Evolutionary conservation across 2,797 vertebrate species (phyloP), one percentile per base, ranked within the genome.

Genomic region (Macropus fuliginosus): DNA sequence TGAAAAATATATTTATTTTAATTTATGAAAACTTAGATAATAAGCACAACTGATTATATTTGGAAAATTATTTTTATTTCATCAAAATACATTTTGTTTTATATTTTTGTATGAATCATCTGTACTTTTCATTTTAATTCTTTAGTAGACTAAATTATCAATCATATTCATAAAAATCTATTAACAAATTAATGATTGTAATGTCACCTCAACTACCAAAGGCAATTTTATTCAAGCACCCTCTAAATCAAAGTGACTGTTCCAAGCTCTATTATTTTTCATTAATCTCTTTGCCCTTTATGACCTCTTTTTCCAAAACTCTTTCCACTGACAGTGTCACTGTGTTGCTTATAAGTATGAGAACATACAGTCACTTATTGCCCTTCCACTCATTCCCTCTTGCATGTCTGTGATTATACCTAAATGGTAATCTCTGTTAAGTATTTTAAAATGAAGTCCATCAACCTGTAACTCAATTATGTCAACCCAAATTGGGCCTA

Each of bases 181-280:
- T 87, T 87, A 87, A 87, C 21, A 87, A 50, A 87, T 87, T 87
- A 87, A 87, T 87, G 40, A 87, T 87, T 87, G 21, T 21, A 87
- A 87, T 87, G 40, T 27, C 74, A 50, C 10, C 18, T 46, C n/a
- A 46, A 46, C 74, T 46, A 81, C 40, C 40, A 24, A 81, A 81
- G 40, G 74, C 74, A 81, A 46, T 81, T 81, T 81, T 81, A 81
- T 81, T 81, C 40, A 81, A 81, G 74, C 9, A 87, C 74, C 74
- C 12, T 87, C 74, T 87, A 87, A 87, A 87, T 87, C 74, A 87
- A 81, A 81, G 40, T 81, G 66, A 81, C 66, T 81, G n/a, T 87
- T 46, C 74, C 10, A 81, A 50, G 21, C 74, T 4, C 40, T 87
- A 28, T 87, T 87, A 46, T 87, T 87, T 81, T 87, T 87, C 74